Conservation (phyloP, 2,113 vertebrate species). For the Dasyprocta punctata region DNA sequence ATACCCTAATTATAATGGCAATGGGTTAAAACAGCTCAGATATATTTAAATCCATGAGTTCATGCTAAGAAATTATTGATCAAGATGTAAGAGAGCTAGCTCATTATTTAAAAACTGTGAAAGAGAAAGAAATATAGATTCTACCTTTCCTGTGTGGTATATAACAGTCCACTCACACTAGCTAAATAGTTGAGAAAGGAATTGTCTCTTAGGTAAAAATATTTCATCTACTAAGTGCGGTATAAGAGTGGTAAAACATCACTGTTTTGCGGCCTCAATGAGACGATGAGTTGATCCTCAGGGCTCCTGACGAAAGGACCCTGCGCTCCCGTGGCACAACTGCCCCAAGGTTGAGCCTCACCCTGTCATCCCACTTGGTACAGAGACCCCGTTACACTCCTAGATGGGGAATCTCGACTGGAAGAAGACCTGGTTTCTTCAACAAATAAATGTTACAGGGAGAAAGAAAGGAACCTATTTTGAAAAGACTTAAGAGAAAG, state of each 20-base stretch:
- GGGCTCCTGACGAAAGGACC: background rate
- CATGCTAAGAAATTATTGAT: background rate
- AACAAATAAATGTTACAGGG: background rate
- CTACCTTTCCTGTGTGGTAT: background rate
- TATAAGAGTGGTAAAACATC: background rate
- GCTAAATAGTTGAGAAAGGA: background rate
- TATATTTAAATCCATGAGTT: background rate
- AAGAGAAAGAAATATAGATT: background rate
- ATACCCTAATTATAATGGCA: background rate
- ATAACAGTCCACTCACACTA: background rate
- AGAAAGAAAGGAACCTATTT: background rate
- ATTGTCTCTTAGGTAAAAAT: background rate
- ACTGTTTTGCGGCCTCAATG: background rate
- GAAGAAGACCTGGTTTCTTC: background rate
- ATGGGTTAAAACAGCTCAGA: background rate
- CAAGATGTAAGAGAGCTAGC: background rate
- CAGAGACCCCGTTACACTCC: background rate
- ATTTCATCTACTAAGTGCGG: background rate
- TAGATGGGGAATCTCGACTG: background rate
- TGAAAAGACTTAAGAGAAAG: background rate
- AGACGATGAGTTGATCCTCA: background rate
- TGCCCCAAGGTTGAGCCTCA: background rate
- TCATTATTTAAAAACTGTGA: constrained; percentile 12
- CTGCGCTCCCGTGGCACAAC: background rate
- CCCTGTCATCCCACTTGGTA: background rate